Conservation (phyloP, 2,797 vertebrate genomes). For the Poliocrania exsul region DNA sequence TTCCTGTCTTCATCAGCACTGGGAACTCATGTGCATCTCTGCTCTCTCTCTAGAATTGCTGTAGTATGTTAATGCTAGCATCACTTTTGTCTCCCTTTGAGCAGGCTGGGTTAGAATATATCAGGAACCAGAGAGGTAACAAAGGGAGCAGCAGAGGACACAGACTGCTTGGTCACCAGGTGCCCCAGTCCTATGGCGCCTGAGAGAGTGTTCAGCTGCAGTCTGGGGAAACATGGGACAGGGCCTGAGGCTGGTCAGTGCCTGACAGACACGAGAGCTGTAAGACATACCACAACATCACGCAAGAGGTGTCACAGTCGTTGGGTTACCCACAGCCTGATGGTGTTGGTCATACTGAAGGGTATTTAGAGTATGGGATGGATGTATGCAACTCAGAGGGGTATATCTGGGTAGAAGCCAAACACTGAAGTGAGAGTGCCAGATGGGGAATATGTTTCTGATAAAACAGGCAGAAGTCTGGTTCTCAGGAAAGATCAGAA, state of each 20-base stretch:
- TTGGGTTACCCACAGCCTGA: background rate
- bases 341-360: background rate
- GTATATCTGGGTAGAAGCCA: background rate
- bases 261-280: background rate
- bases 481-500: background rate
- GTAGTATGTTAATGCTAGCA: too few species aligned
- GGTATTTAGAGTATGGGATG: background rate
- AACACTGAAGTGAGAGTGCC: background rate
- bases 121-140: background rate
- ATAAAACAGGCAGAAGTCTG: background rate
- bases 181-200: background rate
- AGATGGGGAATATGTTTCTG: background rate
- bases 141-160: background rate
- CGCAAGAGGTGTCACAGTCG: background rate
- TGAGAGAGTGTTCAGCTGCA: background rate
- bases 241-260: background rate
- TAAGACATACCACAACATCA: background rate
- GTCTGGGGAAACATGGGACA: background rate
- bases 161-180: background rate
- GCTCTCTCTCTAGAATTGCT: background rate
- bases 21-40: background rate
- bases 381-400: background rate
- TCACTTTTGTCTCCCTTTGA: background rate
- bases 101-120: background rate
- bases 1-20: background rate